A percentile compares a stretch with the other conserved stretches of the same genome.
phyloP scores from a whole-genome alignment of 2,797 vertebrate species.

The Hypotaenidia okinawae region DNA sequence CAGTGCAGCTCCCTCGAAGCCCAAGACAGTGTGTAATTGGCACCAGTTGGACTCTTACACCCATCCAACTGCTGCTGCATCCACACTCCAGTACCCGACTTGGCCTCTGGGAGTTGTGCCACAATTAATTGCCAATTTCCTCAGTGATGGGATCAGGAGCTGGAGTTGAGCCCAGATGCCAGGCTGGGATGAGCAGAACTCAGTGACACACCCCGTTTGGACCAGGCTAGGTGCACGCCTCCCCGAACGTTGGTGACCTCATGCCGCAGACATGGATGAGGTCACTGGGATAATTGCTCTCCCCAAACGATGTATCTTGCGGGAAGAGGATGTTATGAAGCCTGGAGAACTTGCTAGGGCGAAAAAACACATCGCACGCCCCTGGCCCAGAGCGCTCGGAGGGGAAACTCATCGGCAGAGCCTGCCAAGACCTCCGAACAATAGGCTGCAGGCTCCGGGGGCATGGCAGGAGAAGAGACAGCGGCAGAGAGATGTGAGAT shows the following conservation, averaged over 20 bases:
- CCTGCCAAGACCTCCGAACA: background rate
- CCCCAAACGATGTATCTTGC: conserved; percentile 34
- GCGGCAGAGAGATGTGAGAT: background rate
- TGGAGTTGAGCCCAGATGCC: background rate
- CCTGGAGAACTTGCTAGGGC: conserved; percentile 43
- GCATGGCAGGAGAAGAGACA: conserved; percentile 34
- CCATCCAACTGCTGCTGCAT: background rate
- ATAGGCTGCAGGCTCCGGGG: background rate
- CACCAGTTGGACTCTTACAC: rapidly evolving
- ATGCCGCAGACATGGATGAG: conserved; percentile 66
- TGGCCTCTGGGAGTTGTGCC: background rate
- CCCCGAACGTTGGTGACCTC: conserved; percentile 53
- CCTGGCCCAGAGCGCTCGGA: background rate
- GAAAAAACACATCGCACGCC: background rate
- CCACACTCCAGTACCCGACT: rapidly evolving
- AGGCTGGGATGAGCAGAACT: background rate
- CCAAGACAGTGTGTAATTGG: rapidly evolving
- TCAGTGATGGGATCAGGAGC: background rate
- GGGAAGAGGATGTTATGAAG: conserved; percentile 63
- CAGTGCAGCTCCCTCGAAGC: rapidly evolving
- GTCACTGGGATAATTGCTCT: conserved; percentile 49
- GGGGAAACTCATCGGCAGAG: background rate
- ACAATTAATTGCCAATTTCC: background rate
- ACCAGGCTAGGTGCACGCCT: background rate
- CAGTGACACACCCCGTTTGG: background rate